Evolutionary conservation across 2,888 invertebrate species (phyloP).

Genomic region (Phymatocera aterrima): DNA sequence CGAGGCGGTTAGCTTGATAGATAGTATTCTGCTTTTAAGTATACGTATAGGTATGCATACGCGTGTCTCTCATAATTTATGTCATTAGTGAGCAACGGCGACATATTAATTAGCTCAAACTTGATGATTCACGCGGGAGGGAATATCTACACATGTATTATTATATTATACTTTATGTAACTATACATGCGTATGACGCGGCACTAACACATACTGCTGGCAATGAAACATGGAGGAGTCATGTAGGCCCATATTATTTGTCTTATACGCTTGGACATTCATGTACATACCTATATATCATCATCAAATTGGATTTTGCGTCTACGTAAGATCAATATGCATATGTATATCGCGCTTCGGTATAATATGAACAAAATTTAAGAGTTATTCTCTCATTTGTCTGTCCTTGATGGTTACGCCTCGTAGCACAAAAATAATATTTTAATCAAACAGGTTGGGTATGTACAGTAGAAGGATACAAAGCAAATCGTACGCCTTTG

Average conservation of each 20-base stretch:
- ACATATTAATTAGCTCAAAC: constrained; percentile 55
- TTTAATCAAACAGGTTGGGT: constrained; percentile 39
- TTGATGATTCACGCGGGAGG: constrained; percentile 58
- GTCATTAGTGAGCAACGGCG: constrained; percentile 57
- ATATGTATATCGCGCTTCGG: neutral
- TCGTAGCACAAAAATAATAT: constrained; percentile 31
- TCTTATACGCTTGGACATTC: neutral
- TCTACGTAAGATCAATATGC: neutral
- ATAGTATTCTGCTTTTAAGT: neutral
- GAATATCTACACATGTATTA: neutral
- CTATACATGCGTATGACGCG: neutral
- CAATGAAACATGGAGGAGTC: neutral
- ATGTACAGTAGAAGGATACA: neutral
- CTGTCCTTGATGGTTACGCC: neutral
- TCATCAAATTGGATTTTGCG: neutral
- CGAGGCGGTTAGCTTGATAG: constrained; percentile 17
- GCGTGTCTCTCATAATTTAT: constrained; percentile 20
- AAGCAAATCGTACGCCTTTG: constrained; percentile 15
- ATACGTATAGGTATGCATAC: neutral
- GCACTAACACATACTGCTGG: neutral
- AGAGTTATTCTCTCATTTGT: neutral
- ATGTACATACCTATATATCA: neutral
- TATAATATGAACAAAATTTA: neutral
- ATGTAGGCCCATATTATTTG: too few relatives aligned
- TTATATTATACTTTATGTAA: neutral